Evolutionary conservation across 2,113 vertebrate genomes (phyloP).

Genomic region (Eolophus roseicapilla): DNA sequence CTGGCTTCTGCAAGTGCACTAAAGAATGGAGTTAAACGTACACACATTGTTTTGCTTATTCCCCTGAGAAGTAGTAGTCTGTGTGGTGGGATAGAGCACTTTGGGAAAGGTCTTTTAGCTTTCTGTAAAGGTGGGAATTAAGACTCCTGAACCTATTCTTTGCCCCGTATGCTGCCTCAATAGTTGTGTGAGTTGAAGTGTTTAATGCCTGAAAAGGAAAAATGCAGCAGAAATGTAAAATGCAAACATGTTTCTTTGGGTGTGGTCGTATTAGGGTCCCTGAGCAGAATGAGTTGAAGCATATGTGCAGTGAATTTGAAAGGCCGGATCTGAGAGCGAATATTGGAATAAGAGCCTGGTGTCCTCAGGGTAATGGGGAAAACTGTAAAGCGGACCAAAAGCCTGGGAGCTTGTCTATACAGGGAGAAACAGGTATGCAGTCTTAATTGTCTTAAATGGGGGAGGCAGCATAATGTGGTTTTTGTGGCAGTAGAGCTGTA

Average conservation of each 20-base stretch:
- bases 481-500: neutral
- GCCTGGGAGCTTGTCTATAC: slow-evolving; percentile 22
- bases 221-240: neutral
- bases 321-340: slow-evolving; percentile 73
- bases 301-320: slow-evolving; percentile 80
- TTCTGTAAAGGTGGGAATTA: neutral
- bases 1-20: neutral
- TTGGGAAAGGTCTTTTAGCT: neutral
- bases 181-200: neutral
- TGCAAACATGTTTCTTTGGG: neutral
- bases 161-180: neutral
- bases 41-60: neutral
- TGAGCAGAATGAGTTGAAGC: slow-evolving; percentile 81
- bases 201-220: neutral
- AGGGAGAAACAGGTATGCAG: slow-evolving; percentile 71
- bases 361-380: slow-evolving; percentile 73
- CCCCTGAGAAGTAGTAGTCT: neutral
- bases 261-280: slow-evolving; percentile 74
- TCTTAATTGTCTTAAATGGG: neutral
- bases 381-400: slow-evolving; percentile 68
- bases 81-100: neutral
- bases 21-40: neutral
- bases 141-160: neutral
- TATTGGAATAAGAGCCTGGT: slow-evolving; percentile 76
- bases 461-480: neutral